Percentiles rank a stretch among this genome's conserved stretches.
These are phyloP conservation scores for Eutrigla gurnardus DNA, from an alignment of 2,797 vertebrate species.

Conservation along the genomic window DNA sequence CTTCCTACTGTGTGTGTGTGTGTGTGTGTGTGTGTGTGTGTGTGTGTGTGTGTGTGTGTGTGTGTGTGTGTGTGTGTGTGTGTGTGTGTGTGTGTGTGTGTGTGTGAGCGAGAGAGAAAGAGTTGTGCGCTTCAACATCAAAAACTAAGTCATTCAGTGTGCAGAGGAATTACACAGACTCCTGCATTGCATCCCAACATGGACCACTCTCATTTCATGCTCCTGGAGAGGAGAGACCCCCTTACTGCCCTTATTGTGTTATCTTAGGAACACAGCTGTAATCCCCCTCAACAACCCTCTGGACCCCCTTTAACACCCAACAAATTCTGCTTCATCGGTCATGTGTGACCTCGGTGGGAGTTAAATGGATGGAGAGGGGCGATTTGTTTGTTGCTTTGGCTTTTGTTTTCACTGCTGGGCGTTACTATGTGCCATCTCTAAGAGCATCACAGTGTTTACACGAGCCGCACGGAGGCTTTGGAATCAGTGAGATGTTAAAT, in stretches of 20 bases:
- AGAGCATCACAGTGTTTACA: conserved; percentile 10
- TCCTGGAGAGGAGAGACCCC: conserved; percentile 51
- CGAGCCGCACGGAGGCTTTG: conserved; percentile 19
- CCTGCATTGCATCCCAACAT: conserved; percentile 40
- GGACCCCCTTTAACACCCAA: conserved; percentile 29
- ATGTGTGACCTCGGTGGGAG: conserved; percentile 54
- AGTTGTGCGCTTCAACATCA: conserved; percentile 39
- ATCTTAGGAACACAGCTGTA: conserved; percentile 73
- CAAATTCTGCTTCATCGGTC: conserved; percentile 58
- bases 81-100: too few relatives aligned
- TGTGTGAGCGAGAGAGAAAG: too few relatives aligned
- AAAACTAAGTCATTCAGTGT: conserved; percentile 54
- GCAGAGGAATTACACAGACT: conserved; percentile 53
- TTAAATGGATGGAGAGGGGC: conserved; percentile 29
- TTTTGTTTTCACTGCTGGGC: conserved; percentile 33
- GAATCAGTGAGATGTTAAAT: conserved; percentile 9
- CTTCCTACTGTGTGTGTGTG: conserved; percentile 16
- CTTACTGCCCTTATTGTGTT: conserved; percentile 52
- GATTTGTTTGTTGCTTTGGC: conserved; percentile 41
- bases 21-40: too few relatives aligned
- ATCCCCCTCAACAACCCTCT: conserved; percentile 57
- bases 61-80: conserved; percentile 2
- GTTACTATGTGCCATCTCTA: conserved; percentile 14
- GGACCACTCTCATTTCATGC: conserved; percentile 62
- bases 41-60: too few relatives aligned